Conservation (phyloP, 2,797 vertebrate species). For the Microcaecilia unicolor region DNA sequence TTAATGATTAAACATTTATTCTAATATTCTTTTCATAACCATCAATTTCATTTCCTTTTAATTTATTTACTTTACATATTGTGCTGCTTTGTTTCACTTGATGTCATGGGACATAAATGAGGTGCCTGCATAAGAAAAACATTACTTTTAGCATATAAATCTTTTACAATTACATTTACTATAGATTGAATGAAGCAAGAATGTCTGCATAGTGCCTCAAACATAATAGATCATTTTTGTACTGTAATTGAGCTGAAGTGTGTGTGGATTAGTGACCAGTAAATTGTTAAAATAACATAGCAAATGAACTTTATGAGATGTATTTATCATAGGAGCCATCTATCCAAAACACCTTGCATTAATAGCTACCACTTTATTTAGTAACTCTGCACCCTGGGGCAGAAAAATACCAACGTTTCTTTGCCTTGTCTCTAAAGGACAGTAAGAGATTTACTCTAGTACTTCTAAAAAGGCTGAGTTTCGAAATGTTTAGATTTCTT, state of each 20-base stretch:
- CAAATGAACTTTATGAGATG: constrained; percentile 1
- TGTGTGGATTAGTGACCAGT: background rate
- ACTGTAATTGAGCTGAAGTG: constrained; percentile 9
- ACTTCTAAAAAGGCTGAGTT: too few relatives aligned
- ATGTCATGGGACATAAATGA: too few relatives aligned
- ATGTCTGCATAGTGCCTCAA: background rate
- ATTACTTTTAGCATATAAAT: background rate
- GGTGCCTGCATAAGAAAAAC: too few relatives aligned
- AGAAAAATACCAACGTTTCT: background rate
- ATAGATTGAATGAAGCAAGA: constrained; percentile 8
- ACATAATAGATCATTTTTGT: background rate
- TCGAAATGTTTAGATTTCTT: background rate
- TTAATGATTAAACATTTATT: too few relatives aligned
- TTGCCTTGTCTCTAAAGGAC: background rate
- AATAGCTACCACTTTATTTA: background rate
- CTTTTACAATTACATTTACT: background rate
- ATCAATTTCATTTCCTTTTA: too few relatives aligned
- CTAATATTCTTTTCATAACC: too few relatives aligned
- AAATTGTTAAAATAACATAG: constrained; percentile 6
- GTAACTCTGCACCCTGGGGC: background rate
- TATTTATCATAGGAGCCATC: too few relatives aligned
- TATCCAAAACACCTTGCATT: too few relatives aligned
- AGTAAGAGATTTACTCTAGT: background rate
- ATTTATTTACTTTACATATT: too few relatives aligned
- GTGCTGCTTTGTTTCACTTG: too few relatives aligned